Evolutionary conservation across 2,797 vertebrate genomes (phyloP), one percentile per base, ranked within the genome.

Genomic region (Eurystomus glaucurus): DNA sequence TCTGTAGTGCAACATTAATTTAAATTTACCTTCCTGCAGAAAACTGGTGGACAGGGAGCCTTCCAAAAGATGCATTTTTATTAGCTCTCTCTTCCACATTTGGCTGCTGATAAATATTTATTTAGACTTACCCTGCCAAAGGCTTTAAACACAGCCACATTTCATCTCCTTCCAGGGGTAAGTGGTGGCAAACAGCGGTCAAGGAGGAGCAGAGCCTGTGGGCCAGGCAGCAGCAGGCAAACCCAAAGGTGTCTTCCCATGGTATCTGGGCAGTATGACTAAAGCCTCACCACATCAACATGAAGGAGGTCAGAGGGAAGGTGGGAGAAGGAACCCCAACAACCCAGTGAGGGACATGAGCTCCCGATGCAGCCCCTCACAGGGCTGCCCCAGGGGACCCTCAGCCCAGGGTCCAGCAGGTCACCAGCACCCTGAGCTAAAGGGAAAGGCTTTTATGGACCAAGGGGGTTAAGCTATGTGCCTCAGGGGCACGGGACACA

Each of bases 11-110:
- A 81, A 37, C 74, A 55, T 93, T 65, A 78, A 90, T 88, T 93
- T 95, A 75, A 90, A 94, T 95, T 90, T 95, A 81, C 74, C 69
- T 82, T 91, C 69, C 92, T 62, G 80, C 16, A 79, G 74, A 92
- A 92, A 89, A 81, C 46, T 28, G 11, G 69, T 79, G 58, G 70
- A 69, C 74, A 87, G 77, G 35, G 50, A 94, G 62, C 70, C 51
- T 94, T 95, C 70, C n/a, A 19, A 82, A 94, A 86, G 88, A 93
- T 89, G 58, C 33, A 84, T 95, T 92, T 95, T 96, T 94, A 94
- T 93, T 90, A 87, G 62, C 80, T 72, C 39, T 54, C 50, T 82
- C 54, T 78, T 71, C 85, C 71, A 28, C 51, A 20, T 90, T 78
- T 86, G 46, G 70, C 74, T 2, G 1, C 15, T 78, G 76, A 88